A percentile compares a stretch with the other conserved stretches of the same genome.
These are phyloP conservation scores for Crotalus tigris DNA, from an alignment of 2,113 vertebrate genomes.

Conservation along the genomic window DNA sequence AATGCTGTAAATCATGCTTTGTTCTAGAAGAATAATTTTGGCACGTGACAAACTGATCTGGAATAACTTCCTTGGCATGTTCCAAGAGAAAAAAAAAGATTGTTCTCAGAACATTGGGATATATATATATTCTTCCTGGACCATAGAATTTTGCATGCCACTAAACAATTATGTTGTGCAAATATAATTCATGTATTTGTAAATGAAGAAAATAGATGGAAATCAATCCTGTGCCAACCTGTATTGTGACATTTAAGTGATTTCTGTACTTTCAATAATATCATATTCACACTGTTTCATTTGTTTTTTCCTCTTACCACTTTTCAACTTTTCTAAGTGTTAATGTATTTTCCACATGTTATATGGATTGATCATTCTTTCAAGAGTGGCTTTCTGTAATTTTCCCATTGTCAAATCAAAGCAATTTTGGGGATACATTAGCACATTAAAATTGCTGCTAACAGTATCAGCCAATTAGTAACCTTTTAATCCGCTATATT, in stretches of 20 bases:
- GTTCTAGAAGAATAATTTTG: neutral
- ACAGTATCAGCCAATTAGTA: slow-evolving; percentile 57
- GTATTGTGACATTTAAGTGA: neutral
- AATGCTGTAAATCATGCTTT: neutral
- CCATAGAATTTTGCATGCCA: neutral
- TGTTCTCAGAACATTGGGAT: neutral
- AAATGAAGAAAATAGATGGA: neutral
- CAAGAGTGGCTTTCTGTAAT: slow-evolving; percentile 26
- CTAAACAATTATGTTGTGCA: neutral
- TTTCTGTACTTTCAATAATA: neutral
- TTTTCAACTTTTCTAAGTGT: neutral
- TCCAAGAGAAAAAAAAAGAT: neutral
- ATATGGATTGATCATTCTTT: slow-evolving; percentile 10
- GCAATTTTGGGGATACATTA: slow-evolving; percentile 44
- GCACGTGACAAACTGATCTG: neutral
- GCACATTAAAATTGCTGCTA: slow-evolving; percentile 48
- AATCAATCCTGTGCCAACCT: neutral
- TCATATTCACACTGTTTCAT: slow-evolving; percentile 15
- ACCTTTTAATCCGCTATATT: slow-evolving; percentile 58
- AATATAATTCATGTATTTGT: neutral
- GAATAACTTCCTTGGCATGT: neutral
- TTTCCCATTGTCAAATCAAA: slow-evolving; percentile 40
- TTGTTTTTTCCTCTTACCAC: neutral
- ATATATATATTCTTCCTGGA: neutral
- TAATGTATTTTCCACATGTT: slow-evolving; percentile 33